These are phyloP conservation scores for Drosophila macrothrix DNA, from an alignment of 2,888 invertebrate genomes.

Conservation along the genomic window DNA sequence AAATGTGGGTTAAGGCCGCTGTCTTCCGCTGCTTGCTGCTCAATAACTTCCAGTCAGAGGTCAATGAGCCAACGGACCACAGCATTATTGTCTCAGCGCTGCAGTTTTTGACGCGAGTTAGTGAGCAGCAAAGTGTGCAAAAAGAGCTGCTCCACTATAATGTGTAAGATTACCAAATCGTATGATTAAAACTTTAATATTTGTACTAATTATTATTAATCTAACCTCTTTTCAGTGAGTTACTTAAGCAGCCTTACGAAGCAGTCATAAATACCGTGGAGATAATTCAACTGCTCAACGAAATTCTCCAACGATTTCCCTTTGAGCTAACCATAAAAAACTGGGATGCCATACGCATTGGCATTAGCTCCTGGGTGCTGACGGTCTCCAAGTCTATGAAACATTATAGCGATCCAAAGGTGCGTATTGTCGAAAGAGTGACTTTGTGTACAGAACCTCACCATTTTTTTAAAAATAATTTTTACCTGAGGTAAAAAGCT, in stretches of 20 bases:
- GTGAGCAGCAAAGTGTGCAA: slow-evolving; percentile 72
- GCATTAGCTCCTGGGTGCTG: slow-evolving; percentile 89
- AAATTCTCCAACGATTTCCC: slow-evolving; percentile 79
- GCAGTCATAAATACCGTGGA: slow-evolving; percentile 78
- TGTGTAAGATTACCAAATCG: slow-evolving; percentile 79
- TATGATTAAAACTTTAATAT: not conserved
- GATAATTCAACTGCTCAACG: slow-evolving; percentile 81
- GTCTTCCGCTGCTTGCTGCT: slow-evolving; percentile 75
- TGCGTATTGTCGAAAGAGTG: slow-evolving; percentile 64
- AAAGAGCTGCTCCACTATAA: slow-evolving; percentile 85
- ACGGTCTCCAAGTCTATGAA: slow-evolving; percentile 85
- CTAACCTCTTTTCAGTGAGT: slow-evolving; percentile 61
- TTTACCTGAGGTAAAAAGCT: not conserved
- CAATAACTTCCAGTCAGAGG: slow-evolving; percentile 80
- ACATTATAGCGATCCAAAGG: slow-evolving; percentile 86
- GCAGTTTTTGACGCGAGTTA: slow-evolving; percentile 83
- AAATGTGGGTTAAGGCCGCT: slow-evolving; percentile 80
- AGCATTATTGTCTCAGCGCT: slow-evolving; percentile 75
- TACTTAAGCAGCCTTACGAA: slow-evolving; percentile 66
- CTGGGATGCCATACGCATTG: slow-evolving; percentile 92
- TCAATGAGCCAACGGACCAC: slow-evolving; percentile 79
- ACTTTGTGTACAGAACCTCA: no score
- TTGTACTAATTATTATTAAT: not conserved
- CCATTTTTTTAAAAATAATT: no score
- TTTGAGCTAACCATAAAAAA: slow-evolving; percentile 84